Evolutionary conservation across 92 coral and sea anemone genomes (phyloP).

Genomic region (Parazoanthus swiftii): DNA sequence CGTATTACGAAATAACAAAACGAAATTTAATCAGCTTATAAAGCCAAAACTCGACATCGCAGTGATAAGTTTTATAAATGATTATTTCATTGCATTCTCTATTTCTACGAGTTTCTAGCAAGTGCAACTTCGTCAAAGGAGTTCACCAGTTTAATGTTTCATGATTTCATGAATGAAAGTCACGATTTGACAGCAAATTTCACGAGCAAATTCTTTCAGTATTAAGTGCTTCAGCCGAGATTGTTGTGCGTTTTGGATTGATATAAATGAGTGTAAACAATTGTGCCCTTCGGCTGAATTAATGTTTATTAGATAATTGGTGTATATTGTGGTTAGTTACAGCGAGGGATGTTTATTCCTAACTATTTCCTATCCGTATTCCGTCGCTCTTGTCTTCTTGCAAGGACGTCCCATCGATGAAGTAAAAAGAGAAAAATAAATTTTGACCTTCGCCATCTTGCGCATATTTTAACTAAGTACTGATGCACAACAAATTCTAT

Average conservation of each 20-base stretch:
- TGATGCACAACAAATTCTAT: not conserved
- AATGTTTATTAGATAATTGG: conserved; percentile 2
- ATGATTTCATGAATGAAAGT: conserved; percentile 6
- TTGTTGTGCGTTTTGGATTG: not conserved
- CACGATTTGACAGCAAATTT: not conserved
- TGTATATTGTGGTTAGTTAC: conserved; percentile 3
- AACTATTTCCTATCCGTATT: not conserved
- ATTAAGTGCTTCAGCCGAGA: not conserved
- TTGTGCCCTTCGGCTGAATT: not conserved
- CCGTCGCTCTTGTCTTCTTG: not conserved
- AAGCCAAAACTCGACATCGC: not conserved
- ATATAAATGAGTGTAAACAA: not conserved
- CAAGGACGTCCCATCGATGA: not conserved
- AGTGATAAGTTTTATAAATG: not conserved
- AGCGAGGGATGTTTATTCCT: not conserved
- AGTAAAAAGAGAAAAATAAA: no score
- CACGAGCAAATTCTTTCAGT: not conserved
- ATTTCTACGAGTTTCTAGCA: not conserved
- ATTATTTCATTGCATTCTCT: no score
- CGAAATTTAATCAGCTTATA: not conserved
- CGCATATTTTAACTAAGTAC: not conserved
- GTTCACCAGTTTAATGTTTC: not conserved
- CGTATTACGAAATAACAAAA: not conserved
- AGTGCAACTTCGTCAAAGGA: not conserved
- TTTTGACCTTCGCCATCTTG: not conserved